These are phyloP conservation scores for Scaptodrosophila latifasciaeformis DNA, from an alignment of 2,888 invertebrate species.

Conservation along the genomic window DNA sequence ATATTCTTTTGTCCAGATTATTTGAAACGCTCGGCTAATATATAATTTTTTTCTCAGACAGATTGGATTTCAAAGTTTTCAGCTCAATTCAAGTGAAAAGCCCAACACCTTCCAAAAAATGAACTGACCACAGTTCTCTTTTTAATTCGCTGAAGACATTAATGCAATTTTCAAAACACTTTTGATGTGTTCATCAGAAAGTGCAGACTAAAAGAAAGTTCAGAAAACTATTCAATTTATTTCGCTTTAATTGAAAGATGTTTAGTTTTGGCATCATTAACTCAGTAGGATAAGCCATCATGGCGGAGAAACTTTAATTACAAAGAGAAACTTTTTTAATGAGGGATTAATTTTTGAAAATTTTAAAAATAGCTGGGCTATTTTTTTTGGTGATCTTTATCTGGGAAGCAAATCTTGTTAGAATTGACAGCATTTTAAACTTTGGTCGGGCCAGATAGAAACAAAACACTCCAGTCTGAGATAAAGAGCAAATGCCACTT, in stretches of 20 bases:
- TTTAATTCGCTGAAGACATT: constrained; percentile 31
- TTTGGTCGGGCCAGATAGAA: constrained; percentile 43
- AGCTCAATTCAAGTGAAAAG: constrained; percentile 46
- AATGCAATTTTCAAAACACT: constrained; percentile 58
- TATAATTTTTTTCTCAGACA: constrained; percentile 16
- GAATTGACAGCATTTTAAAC: constrained; percentile 68
- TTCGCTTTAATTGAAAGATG: background rate
- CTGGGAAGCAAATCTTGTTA: constrained; percentile 65
- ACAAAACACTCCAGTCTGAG: constrained; percentile 15
- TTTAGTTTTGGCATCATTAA: too few relatives aligned
- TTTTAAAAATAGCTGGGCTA: too few relatives aligned
- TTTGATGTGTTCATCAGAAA: constrained; percentile 64
- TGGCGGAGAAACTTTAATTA: too few relatives aligned
- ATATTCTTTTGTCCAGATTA: constrained; percentile 3
- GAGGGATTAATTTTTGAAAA: too few relatives aligned
- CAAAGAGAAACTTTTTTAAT: too few relatives aligned
- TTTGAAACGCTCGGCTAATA: constrained; percentile 10
- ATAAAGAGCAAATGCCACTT: constrained; percentile 50
- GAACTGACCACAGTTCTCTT: too few relatives aligned
- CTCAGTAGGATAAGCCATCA: too few relatives aligned
- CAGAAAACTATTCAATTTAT: background rate
- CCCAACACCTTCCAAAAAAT: background rate
- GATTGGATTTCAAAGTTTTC: constrained; percentile 51
- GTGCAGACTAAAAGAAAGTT: constrained; percentile 23
- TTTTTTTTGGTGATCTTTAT: constrained; percentile 52